Evolutionary conservation across 2,888 invertebrate genomes (phyloP), one percentile per base, ranked within the genome.

Genomic region (Sesia apiformis): DNA sequence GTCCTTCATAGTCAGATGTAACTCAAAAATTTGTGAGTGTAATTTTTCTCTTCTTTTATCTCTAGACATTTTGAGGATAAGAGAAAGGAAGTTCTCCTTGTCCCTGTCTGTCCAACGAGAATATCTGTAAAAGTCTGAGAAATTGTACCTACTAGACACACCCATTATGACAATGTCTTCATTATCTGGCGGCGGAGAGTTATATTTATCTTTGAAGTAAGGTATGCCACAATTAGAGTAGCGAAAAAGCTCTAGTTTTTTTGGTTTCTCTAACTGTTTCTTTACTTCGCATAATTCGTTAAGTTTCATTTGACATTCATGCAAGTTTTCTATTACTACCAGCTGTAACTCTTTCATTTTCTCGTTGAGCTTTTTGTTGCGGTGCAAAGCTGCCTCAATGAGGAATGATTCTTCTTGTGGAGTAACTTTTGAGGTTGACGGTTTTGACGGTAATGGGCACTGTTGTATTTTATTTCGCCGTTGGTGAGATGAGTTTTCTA

Each of bases 201-300:
- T 85, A 38, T 81, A 65, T 38, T 70, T 78, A 63, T 93, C 93
- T 66, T 93, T 94, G 62, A 95, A 95, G 68, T 93, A 95, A 1
- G 94, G 91, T 64, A 90, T 85, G 40, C 93, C 90, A 69, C 91
- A 86, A 53, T 67, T 70, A 0, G 78, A 69, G 46, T 81, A 80
- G 39, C 74, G 70, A 40, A 80, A 84, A 4, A 52, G 56, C 49
- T 63, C 62, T 43, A 53, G 39, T 52, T 59, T 59, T n/a, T 67
- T 67, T 23, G 57, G 52, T 61, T 59, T 70, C 0, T 69, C 70
- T 4, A 50, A 49, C 0, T 56, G 49, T 7, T 53, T 42, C 6
- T 59, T 56, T 0, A 55, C 55, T 3, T 53, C 46, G 50, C 70
- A 65, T 5, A 78, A 60, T 42, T 70, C 63, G 42, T 59, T 54